phyloP scores from a whole-genome alignment of 2,113 vertebrate species.

The Oryzias celebensis region DNA sequence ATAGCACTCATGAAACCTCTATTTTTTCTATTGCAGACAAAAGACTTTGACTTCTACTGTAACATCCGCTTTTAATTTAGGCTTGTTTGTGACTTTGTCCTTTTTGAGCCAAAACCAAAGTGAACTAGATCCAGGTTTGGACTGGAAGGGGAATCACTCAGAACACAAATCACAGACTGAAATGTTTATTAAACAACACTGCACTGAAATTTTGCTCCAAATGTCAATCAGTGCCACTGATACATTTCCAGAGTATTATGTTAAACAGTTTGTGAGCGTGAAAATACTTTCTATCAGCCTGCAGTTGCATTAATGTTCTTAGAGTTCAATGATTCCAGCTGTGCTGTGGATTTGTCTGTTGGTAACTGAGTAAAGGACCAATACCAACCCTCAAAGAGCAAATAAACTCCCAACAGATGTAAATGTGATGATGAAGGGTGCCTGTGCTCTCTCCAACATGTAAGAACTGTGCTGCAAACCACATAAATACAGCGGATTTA shows the following conservation, averaged over 20 bases:
- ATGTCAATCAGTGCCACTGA: constrained; percentile 2
- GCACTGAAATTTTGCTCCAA: neutral
- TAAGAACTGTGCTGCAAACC: neutral
- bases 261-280: neutral
- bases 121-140: constrained; percentile 32
- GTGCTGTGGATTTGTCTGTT: constrained; percentile 18
- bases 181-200: constrained; percentile 27
- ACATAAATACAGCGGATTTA: too few relatives aligned
- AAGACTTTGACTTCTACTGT: constrained; percentile 41
- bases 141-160: constrained; percentile 29
- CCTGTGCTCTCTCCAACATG: constrained; percentile 18
- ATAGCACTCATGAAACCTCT: too few relatives aligned
- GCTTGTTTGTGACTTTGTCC: constrained; percentile 49
- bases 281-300: neutral
- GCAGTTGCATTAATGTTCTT: neutral
- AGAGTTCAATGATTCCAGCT: constrained; percentile 12
- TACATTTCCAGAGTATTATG: neutral
- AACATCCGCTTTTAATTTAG: constrained; percentile 67
- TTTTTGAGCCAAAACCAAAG: constrained; percentile 45
- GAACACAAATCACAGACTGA: constrained; percentile 31
- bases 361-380: constrained; percentile 16
- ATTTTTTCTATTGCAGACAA: constrained; percentile 31
- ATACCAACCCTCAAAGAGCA: constrained; percentile 35
- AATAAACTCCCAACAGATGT: constrained; percentile 64
- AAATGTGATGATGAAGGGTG: constrained; percentile 31